Percentiles rank a stretch among this genome's conserved stretches.
Conservation (phyloP, 2,797 vertebrate species). For the Brotula barbata region DNA sequence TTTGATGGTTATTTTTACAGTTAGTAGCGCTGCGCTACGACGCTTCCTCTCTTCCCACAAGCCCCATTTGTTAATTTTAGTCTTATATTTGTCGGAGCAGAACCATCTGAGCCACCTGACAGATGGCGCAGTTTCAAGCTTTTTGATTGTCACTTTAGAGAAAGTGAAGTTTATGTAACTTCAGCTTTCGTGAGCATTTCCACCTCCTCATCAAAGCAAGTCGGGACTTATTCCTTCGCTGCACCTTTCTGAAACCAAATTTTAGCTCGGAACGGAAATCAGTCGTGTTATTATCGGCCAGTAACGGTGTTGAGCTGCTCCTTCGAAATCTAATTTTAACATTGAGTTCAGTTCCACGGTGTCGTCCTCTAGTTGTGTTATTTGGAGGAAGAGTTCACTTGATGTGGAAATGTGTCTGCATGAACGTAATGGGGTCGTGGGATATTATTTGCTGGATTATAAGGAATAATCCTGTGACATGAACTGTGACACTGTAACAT, state of each 20-base stretch:
- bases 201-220: constrained; percentile 53
- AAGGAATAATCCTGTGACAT: constrained; percentile 3
- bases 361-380: no score
- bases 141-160: constrained; percentile 28
- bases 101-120: constrained; percentile 42
- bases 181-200: constrained; percentile 56
- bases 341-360: neutral
- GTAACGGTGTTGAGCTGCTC: constrained; percentile 26
- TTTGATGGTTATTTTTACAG: constrained; percentile 1
- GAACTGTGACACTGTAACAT: no score
- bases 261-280: constrained; percentile 7
- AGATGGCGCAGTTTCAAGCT: constrained; percentile 1
- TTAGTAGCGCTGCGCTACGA: neutral
- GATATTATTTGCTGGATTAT: constrained; percentile 14
- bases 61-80: neutral
- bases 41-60: constrained; percentile 2
- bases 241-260: constrained; percentile 24
- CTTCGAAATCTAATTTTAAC: constrained; percentile 7
- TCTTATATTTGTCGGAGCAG: constrained; percentile 17
- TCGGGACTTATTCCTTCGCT: constrained; percentile 27
- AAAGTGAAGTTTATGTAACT: constrained; percentile 30
- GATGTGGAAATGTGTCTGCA: constrained; percentile 41
- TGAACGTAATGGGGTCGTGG: constrained; percentile 28
- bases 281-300: constrained; percentile 5
- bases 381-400: constrained; percentile 6